Evolutionary conservation across 2,888 invertebrate species (phyloP), one percentile per base, ranked within the genome.

Genomic region (Zhengitettix transpicula): DNA sequence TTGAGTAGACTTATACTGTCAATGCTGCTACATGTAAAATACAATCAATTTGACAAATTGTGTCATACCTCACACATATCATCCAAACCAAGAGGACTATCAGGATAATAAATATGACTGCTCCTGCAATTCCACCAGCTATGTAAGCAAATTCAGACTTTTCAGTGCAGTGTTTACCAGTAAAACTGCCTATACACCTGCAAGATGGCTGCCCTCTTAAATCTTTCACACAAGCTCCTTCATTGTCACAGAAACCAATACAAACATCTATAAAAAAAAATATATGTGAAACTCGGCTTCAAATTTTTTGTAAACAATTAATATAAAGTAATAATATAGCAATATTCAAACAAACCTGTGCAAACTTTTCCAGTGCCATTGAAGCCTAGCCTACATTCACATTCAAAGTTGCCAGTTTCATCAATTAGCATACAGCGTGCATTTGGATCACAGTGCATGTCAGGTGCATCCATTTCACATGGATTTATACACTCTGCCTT

Each of bases 121-220:
- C 88, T 16, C 91, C 92, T 10, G 94, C 92, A 64, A 95, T 92
- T 11, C 94, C 94, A 55, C 93, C 93, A 58, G 92, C 93, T 63
- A 94, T 92, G 74, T 94, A 94, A 14, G 94, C 93, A 72, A 94
- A 93, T 70, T 93, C 91, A n/a, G 91, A 91, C 72, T 93, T 92
- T 68, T 91, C 90, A 5, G 86, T 81, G 70, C 93, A 94, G 65
- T 87, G 88, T 64, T 86, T 85, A 42, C 93, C 93, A 1, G 91
- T 93, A 74, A 92, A 95, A 64, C 93, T 93, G 2, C 94, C 93
- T 12, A 88, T 84, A 70, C 95, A 95, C 65, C 91, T 80, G 70
- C 95, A 95, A 0, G 88, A 84, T 0, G 93, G 90, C 64, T 87
- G 86, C 0, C 91, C 91, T 65, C 88, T 77, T 0, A 81, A 77